A percentile compares a stretch with the other conserved stretches of the same genome.
phyloP scores from a whole-genome alignment of 1,140 invertebrate genomes.

The Drosophila watanabei region DNA sequence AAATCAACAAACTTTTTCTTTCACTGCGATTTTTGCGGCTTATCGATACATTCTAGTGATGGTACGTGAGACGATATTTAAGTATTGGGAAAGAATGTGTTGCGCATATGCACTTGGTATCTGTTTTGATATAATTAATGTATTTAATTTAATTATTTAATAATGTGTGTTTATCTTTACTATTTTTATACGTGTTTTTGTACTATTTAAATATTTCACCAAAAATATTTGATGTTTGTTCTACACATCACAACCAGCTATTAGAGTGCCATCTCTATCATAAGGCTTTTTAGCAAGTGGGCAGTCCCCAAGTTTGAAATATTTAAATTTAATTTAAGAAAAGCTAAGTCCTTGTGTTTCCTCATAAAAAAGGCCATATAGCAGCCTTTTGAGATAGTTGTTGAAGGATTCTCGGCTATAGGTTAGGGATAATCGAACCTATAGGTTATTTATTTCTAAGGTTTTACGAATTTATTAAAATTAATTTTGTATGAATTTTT shows the following conservation, averaged over 20 bases:
- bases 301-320: neutral
- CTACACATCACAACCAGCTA: no score
- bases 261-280: no score
- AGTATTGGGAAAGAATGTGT: neutral
- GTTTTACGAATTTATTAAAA: no score
- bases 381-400: no score
- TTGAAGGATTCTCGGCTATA: no score
- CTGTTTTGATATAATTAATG: no score
- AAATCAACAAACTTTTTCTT: constrained; percentile 23
- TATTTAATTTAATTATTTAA: neutral
- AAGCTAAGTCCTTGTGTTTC: neutral
- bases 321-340: neutral
- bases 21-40: constrained; percentile 15
- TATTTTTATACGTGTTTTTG: neutral
- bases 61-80: neutral
- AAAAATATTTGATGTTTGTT: neutral
- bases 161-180: neutral
- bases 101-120: neutral
- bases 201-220: neutral
- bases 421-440: neutral
- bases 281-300: neutral
- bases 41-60: constrained; percentile 2
- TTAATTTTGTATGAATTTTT: no score
- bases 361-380: no score
- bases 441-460: no score